Base-by-base conservation (phyloP, 2,113 vertebrate species). In the Aphelocoma coerulescens region DNA sequence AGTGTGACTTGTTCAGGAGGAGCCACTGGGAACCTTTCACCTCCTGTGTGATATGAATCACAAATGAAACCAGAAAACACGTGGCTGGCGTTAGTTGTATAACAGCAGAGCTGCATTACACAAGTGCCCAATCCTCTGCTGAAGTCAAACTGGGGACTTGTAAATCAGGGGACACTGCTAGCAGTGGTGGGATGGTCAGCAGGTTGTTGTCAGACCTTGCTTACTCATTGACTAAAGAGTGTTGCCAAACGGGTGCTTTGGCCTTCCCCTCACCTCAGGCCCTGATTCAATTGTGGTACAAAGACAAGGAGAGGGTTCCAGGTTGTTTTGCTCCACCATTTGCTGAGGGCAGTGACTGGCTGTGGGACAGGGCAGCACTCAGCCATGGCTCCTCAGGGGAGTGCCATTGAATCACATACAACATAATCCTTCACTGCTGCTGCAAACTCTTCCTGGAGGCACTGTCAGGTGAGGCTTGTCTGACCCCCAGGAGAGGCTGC, bases 171-270 rank as follows among this genome's bases (percentile, higher is more conserved):
- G 26, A 72, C 33, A 67, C 39, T 33, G 17, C 57, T 7, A 33
- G n/a, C 22, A 46, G 8, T 0, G 1, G 73, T 0, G 1, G 44
- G 57, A 65, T 3, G 4, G n/a, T 72, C 79, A 57, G n/a, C 41
- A 74, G 44, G 13, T 44, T 68, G 33, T 44, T 49, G 41, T 24
- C 5, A 6, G 49, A 65, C n/a, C 48, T 90, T 37, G 65, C 69
- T 83, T 88, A 89, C 28, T 82, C 48, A 55, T 35, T 69, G 61
- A 75, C 52, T 62, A 51, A 52, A 59, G 55, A 65, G 52, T 51
- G 32, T 17, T 55, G 54, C 57, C 66, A 72, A 68, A 66, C 24
- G 20, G 57, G 39, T 13, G 32, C 27, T 88, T 85, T 85, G 49
- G 41, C 24, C 39, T 79, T 81, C 10, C 35, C 16, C 9, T 85